Evolutionary conservation across 1,140 invertebrate species (phyloP).

Genomic region (Drosophila miranda): DNA sequence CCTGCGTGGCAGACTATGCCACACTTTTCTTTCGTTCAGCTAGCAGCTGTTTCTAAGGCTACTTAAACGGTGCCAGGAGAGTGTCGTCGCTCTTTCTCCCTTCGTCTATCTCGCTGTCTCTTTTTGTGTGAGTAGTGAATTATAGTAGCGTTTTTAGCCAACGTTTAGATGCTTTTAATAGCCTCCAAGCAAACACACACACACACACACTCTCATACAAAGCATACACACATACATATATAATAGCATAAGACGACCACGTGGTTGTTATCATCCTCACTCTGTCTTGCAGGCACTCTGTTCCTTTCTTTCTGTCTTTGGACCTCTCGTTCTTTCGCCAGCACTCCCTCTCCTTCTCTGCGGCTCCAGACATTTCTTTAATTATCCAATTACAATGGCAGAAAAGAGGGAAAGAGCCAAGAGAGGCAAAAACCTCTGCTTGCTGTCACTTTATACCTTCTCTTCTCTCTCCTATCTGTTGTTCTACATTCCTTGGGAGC

Average conservation of each 20-base stretch:
- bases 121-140: slow-evolving; percentile 48
- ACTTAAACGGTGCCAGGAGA: slow-evolving; percentile 39
- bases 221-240: not conserved
- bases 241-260: slow-evolving; percentile 27
- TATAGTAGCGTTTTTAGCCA: slow-evolving; percentile 73
- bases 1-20: slow-evolving; percentile 10
- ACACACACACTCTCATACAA: slow-evolving; percentile 21
- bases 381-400: slow-evolving; percentile 78
- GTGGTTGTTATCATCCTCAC: slow-evolving; percentile 36
- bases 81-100: not conserved
- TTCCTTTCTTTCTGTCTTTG: slow-evolving; percentile 17
- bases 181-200: slow-evolving; percentile 37
- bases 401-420: slow-evolving; percentile 28
- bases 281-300: slow-evolving; percentile 3
- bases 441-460: too few relatives aligned
- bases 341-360: slow-evolving; percentile 4
- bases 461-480: slow-evolving; percentile 20
- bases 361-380: slow-evolving; percentile 70
- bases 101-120: slow-evolving; percentile 1
- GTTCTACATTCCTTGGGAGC: slow-evolving; percentile 42
- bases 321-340: slow-evolving; percentile 10
- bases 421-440: not conserved
- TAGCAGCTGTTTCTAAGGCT: slow-evolving; percentile 43
- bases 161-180: slow-evolving; percentile 77
- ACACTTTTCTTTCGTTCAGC: slow-evolving; percentile 23